Evolutionary conservation across 2,113 vertebrate genomes (phyloP), one percentile per base, ranked within the genome.

Genomic region (Hyperopisus bebe): DNA sequence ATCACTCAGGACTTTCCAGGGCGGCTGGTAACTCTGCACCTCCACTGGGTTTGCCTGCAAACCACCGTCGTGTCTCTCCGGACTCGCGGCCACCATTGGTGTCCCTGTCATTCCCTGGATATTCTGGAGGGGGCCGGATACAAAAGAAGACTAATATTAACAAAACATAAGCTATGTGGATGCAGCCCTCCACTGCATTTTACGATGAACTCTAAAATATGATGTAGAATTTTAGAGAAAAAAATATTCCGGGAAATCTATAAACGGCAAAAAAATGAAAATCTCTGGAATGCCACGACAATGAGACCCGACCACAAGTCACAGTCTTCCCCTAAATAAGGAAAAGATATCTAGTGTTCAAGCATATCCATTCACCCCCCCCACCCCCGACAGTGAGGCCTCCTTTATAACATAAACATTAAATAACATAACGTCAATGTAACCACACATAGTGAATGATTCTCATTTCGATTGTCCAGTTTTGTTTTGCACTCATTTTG

Each of bases 101-200:
- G 98, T 99, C 91, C 98, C 98, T 88, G 98, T 99, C 98, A 99
- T 98, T 88, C 98, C 98, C 90, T 99, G 98, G 95, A 99, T 99
- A 95, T 99, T 99, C 98, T 99, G 96, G 87, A 95, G 94, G 96
- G 89, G 95, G 91, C 84, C 89, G 44, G 17, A 11, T 47, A 84
- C 44, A 53, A 35, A 17, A 51, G n/a, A 27, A 27, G 27, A 31
- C n/a, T 70, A 70, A 70, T 5, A 70, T 70, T 70, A 70, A 70
- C 62, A 4, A 3, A 31, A 70, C 62, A 70, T 70, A 66, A n/a
- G n/a, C 62, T 66, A 66, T 11, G 62, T 13, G 62, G 62, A 27
- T 31, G 62, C n/a, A 31, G n/a, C 62, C n/a, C 62, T 70, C n/a
- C 62, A 70, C 62, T 70, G 27, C 62, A 70, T 27, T 70, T 70